These are phyloP conservation scores for Psilopsiagon aurifrons DNA, from an alignment of 2,113 vertebrate species.

Conservation along the genomic window DNA sequence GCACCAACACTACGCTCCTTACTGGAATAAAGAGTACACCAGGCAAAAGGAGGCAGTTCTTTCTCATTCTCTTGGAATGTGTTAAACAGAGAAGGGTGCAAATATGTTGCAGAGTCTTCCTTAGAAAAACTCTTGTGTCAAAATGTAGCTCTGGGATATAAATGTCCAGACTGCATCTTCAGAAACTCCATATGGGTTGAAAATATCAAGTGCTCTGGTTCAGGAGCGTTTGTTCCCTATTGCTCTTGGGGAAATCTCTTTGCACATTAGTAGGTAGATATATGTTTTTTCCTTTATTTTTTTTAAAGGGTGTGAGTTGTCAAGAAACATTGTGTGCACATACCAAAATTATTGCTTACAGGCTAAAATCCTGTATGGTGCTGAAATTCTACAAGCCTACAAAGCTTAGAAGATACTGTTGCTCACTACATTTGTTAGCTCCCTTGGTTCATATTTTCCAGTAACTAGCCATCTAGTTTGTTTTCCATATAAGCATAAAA, in stretches of 20 bases:
- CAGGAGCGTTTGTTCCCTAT: not conserved
- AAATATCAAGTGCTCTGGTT: not conserved
- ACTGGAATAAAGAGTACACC: not conserved
- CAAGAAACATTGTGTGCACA: rapidly evolving
- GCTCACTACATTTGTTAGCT: not conserved
- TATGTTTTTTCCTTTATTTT: not conserved
- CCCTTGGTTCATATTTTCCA: not conserved
- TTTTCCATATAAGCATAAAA: not conserved
- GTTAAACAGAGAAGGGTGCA: not conserved
- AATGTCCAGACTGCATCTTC: not conserved
- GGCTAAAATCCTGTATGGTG: not conserved
- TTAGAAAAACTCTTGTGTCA: not conserved
- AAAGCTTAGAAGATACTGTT: not conserved
- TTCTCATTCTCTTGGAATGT: not conserved
- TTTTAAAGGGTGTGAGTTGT: not conserved
- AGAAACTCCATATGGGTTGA: not conserved
- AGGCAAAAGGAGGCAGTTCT: not conserved
- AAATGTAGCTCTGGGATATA: not conserved
- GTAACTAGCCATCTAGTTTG: not conserved
- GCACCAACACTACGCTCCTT: not conserved
- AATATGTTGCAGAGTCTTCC: not conserved
- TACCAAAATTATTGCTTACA: not conserved
- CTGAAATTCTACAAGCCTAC: not conserved
- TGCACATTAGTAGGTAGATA: not conserved
- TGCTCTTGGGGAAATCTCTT: not conserved